Conservation (phyloP, 2,888 invertebrate species). For the Leptura quadrifasciata region DNA sequence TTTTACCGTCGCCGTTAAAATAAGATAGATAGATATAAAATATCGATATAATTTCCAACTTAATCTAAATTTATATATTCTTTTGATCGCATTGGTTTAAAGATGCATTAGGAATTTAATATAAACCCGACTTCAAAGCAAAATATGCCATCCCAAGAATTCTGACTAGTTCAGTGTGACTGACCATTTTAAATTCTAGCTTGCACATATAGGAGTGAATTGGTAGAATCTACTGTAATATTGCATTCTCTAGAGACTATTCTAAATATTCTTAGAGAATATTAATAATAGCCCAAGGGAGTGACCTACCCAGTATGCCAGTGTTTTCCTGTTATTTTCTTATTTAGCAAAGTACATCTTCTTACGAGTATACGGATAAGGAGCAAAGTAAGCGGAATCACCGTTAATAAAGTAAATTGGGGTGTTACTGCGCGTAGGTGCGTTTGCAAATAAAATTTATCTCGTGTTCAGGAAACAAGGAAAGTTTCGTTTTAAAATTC, state of each 20-base stretch:
- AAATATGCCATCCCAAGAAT: neutral
- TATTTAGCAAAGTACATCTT: conserved; percentile 1
- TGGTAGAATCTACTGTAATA: neutral
- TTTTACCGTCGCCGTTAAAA: neutral
- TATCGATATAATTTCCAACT: neutral
- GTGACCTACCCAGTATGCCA: conserved; percentile 7
- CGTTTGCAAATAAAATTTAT: neutral
- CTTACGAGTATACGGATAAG: neutral
- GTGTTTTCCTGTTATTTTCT: neutral
- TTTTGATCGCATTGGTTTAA: neutral
- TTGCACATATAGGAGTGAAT: neutral
- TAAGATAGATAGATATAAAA: neutral
- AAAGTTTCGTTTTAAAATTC: neutral
- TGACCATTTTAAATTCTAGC: conserved; percentile 3
- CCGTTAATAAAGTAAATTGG: conserved; percentile 3
- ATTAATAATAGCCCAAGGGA: neutral
- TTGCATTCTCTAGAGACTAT: neutral
- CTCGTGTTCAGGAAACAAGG: neutral
- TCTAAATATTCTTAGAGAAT: neutral
- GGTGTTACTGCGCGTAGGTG: neutral
- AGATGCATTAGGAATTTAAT: neutral
- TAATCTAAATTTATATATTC: neutral
- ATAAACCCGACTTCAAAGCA: neutral
- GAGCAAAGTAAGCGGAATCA: neutral
- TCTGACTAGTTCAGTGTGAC: neutral